Evolutionary conservation across 2,797 vertebrate genomes (phyloP), one percentile per base, ranked within the genome.

Genomic region (Tarsius wallacei): DNA sequence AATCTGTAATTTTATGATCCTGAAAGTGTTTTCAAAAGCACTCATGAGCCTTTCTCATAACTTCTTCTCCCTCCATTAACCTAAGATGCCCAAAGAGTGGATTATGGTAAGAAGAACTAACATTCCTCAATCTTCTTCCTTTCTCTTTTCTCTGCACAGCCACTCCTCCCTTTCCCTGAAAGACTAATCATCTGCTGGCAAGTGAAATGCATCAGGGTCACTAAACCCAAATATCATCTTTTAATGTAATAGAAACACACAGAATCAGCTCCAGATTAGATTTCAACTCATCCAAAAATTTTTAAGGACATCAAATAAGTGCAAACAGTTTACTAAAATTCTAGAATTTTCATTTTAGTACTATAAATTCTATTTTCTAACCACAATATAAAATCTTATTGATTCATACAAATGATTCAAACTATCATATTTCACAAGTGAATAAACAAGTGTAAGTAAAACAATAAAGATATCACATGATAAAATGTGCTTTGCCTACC

Each of bases 21-120:
- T 71, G 51, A 85, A 90, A 90, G 59, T 63, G 42, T 93, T 87
- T 93, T 64, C 96, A 93, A 96, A 96, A 87, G 93, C 51, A 63
- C 51, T 73, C 42, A 0, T 0, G 74, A 84, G 93, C 7, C 76
- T 53, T 55, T 83, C 96, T 96, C 90, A 47, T 14, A 87, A 91
- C 80, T 61, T 61, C 73, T 80, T 86, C 82, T 93, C 51, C 42
- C 81, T 94, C 87, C 94, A 80, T 87, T 90, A 90, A 81, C 66
- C 59, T 94, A 93, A 88, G 7, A 77, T n/a, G 63, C 42, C 82
- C 42, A 28, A 55, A 59, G 77, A 88, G 64, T 13, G 13, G 66
- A 74, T 51, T 66, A 64, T 21, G 85, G 47, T 26, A 47, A 36
- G 16, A 49, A 0, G 14, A 89, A 66, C 31, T 5, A 22, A 49